Evolutionary conservation across 2,888 invertebrate species (phyloP).

Genomic region (Melipona beecheii): DNA sequence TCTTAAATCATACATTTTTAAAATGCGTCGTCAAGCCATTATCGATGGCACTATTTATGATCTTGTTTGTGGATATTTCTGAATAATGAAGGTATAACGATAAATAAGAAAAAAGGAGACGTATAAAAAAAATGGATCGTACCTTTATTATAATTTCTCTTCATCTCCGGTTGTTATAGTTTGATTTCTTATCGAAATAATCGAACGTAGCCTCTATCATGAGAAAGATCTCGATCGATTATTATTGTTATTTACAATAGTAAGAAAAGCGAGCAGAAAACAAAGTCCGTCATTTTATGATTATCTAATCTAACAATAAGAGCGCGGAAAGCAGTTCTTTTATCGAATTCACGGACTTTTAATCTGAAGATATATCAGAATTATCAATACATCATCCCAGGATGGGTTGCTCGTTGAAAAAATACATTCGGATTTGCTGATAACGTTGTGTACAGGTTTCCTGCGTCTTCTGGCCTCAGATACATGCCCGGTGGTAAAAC

Average conservation of each 20-base stretch:
- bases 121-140: conserved; percentile 48
- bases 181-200: conserved; percentile 47
- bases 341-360: conserved; percentile 22
- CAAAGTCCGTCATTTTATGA: conserved; percentile 28
- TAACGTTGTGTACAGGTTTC: conserved; percentile 93
- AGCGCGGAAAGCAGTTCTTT: conserved; percentile 35
- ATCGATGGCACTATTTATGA: background rate
- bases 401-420: conserved; percentile 94
- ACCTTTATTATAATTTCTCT: conserved; percentile 58
- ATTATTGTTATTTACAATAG: conserved; percentile 59
- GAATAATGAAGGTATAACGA: background rate
- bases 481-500: conserved; percentile 88
- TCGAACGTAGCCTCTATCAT: conserved; percentile 10
- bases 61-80: background rate
- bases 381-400: conserved; percentile 94
- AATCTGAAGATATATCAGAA: background rate
- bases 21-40: too few relatives aligned
- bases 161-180: conserved; percentile 23
- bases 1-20: too few relatives aligned
- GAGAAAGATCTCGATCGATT: conserved; percentile 16
- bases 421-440: conserved; percentile 96
- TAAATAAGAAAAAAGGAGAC: conserved; percentile 16
- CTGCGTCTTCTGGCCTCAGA: conserved; percentile 90
- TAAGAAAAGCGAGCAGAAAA: conserved; percentile 33
- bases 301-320: conserved; percentile 54